A percentile compares a stretch with the other conserved stretches of the same genome.
Conservation (phyloP, 2,797 vertebrate species). For the Rhinophrynus dorsalis region DNA sequence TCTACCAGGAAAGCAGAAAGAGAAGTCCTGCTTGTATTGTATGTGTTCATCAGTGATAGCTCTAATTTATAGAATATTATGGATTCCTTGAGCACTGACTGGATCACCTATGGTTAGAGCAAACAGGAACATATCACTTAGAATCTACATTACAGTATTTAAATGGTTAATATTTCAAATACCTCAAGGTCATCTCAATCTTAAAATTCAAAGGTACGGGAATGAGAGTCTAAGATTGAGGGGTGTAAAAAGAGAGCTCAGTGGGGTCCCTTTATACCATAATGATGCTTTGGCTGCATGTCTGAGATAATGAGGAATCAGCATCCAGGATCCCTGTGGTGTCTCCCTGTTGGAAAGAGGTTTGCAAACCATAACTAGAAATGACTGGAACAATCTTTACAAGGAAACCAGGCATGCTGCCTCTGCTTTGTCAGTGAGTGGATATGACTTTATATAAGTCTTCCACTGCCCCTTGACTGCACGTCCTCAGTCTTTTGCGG, state of each 20-base stretch:
- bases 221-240: no score
- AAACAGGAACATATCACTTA: no score
- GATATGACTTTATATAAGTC: not conserved
- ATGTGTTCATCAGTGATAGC: no score
- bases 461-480: not conserved
- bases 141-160: no score
- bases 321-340: not conserved
- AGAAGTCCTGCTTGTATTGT: no score
- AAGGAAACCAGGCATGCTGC: not conserved
- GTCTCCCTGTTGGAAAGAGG: not conserved
- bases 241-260: not conserved
- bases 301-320: not conserved
- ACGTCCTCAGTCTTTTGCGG: not conserved
- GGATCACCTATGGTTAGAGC: no score
- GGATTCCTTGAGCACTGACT: no score
- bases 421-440: not conserved
- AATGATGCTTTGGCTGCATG: not conserved
- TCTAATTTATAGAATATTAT: no score
- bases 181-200: no score
- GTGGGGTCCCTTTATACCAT: not conserved
- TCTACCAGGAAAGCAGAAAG: no score
- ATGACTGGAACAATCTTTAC: constrained; percentile 4
- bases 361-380: constrained; percentile 1
- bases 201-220: no score
- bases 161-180: no score